Base-by-base conservation (phyloP, 2,888 invertebrate species). In the Parnassius apollo region DNA sequence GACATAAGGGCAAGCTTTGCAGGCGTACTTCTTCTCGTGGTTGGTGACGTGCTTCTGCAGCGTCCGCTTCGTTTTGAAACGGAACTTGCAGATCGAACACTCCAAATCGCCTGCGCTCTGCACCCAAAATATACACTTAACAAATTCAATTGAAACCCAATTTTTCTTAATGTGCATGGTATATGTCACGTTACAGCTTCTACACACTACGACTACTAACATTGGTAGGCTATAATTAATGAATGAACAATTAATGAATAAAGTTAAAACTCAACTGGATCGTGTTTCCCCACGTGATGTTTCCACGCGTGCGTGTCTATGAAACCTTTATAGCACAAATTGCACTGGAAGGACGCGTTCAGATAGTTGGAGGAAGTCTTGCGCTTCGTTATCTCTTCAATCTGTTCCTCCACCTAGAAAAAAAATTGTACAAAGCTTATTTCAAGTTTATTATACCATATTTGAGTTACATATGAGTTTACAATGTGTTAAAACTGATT, bases 21-120 rank as follows among this genome's bases (percentile, higher is more conserved):
- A 91, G 1, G 82, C 79, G 66, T 84, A 91, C 66, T 86, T 88
- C 81, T 85, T 90, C 68, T 86, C 88, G 72, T 91, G 91, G 68
- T 83, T 86, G 7, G 80, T 67, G 8, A 78, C 77, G 71, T 91
- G 91, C 55, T 89, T 88, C 69, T 85, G 85, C 2, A 90, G 72
- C 2, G 80, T 77, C 0, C 89, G 78, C 42, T 81, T 83, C 1
- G 83, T 84, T 67, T 83, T 81, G 69, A 91, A 91, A 0, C 90
- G 74, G 71, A 90, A 85, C 71, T 84, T 85, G 73, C 91, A 91
- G 1, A 91, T 75, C 0, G 74, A 65, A 60, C 91, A 91, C 65
- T 85, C 83, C 48, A 84, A 68, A 12, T 83, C 85, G 1, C 90
- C 91, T 0, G 88, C 77, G 9, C 73, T 83, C 90, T 90, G 77